Percentiles rank a stretch among this genome's conserved stretches.
Evolutionary conservation across 2,888 invertebrate genomes (phyloP).

Genomic region (Aproaerema taeniolella): DNA sequence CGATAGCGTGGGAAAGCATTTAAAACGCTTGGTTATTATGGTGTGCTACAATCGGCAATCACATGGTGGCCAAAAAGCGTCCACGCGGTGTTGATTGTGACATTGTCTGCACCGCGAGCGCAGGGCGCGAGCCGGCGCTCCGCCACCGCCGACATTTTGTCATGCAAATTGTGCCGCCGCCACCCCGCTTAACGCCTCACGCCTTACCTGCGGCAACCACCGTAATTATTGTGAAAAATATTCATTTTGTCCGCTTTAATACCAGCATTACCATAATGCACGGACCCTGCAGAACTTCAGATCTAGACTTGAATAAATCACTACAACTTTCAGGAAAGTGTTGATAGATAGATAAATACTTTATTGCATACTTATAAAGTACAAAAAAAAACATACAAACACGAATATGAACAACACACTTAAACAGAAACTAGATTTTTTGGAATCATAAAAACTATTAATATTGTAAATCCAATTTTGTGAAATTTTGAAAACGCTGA

Average conservation of each 20-base stretch:
- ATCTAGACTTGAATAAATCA: too few relatives aligned
- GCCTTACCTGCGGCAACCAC: slow-evolving; percentile 62
- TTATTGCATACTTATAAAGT: too few relatives aligned
- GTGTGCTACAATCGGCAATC: slow-evolving; percentile 68
- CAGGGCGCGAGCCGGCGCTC: slow-evolving; percentile 31
- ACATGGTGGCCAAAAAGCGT: slow-evolving; percentile 69
- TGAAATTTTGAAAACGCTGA: too few relatives aligned
- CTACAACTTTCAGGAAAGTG: too few relatives aligned
- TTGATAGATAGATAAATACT: too few relatives aligned
- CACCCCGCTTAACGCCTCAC: slow-evolving; percentile 47
- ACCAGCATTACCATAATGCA: slow-evolving; percentile 50
- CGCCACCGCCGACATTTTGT: too few relatives aligned
- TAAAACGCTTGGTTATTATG: slow-evolving; percentile 48
- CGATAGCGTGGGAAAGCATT: slow-evolving; percentile 9
- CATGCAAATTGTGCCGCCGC: too few relatives aligned
- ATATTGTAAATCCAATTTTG: too few relatives aligned
- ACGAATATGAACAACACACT: background rate
- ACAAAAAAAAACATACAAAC: too few relatives aligned
- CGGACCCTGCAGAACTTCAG: background rate
- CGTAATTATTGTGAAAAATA: slow-evolving; percentile 72
- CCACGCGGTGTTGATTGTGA: slow-evolving; percentile 74
- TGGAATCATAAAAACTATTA: too few relatives aligned
- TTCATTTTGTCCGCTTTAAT: slow-evolving; percentile 62
- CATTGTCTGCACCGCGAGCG: slow-evolving; percentile 65
- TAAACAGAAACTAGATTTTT: too few relatives aligned